These are phyloP conservation scores for Plecturocebus donacophilus DNA, from an alignment of 2,113 vertebrate genomes.

Conservation along the genomic window DNA sequence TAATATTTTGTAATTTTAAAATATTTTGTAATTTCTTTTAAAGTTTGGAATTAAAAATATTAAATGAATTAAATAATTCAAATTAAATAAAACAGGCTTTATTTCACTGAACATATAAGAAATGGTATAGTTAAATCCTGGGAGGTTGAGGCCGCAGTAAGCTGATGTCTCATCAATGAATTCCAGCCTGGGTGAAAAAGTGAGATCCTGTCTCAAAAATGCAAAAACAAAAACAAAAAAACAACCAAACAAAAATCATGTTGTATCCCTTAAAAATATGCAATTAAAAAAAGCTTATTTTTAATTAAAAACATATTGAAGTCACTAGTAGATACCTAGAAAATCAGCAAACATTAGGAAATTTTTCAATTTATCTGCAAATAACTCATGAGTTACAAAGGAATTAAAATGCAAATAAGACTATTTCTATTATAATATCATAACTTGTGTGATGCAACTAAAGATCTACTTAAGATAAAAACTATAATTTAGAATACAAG, in stretches of 20 bases:
- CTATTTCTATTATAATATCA: not conserved
- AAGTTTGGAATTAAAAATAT: constrained; percentile 2
- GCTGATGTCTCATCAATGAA: no score
- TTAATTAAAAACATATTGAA: not conserved
- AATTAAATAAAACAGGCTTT: constrained; percentile 51
- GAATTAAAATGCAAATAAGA: not conserved
- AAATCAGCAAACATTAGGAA: not conserved
- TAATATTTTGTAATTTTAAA: not conserved
- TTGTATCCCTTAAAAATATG: no score
- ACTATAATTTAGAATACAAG: not conserved
- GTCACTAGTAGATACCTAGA: not conserved
- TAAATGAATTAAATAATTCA: constrained; percentile 58
- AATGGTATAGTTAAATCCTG: not conserved
- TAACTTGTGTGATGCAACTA: not conserved
- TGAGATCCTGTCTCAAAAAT: no score
- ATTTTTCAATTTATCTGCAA: not conserved
- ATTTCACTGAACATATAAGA: not conserved
- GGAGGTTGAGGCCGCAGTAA: no score
- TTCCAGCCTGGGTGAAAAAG: no score
- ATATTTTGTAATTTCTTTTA: not conserved
- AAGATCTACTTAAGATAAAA: not conserved
- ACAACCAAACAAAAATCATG: no score
- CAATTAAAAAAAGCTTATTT: not conserved
- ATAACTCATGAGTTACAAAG: not conserved
- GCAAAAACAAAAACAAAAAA: no score